A percentile compares a stretch with the other conserved stretches of the same genome.
Evolutionary conservation across 2,888 invertebrate species (phyloP).

Genomic region (Protophormia terraenovae): DNA sequence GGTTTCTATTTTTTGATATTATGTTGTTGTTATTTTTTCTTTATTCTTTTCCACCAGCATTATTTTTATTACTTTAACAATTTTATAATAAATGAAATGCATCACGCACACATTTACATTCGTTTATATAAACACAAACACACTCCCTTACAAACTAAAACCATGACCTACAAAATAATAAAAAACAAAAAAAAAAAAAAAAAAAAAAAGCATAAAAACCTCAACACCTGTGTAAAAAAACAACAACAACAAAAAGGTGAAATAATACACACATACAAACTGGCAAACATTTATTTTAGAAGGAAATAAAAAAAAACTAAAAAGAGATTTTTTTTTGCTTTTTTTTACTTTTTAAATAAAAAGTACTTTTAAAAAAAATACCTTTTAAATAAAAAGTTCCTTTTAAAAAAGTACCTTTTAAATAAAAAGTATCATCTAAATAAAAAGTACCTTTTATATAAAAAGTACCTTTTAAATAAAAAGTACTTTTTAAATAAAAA

Average conservation of each 20-base stretch:
- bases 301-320: conserved; percentile 35
- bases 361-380: no score
- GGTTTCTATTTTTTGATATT: conserved; percentile 17
- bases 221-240: conserved; percentile 57
- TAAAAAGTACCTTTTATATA: no score
- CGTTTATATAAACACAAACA: background rate
- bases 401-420: no score
- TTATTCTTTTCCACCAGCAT: background rate
- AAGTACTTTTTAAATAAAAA: no score
- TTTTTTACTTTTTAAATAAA: no score
- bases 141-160: conserved; percentile 22
- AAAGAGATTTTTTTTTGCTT: background rate
- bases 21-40: background rate
- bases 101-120: conserved; percentile 23
- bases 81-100: conserved; percentile 20
- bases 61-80: conserved; percentile 42
- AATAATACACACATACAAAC: background rate
- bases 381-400: no score
- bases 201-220: conserved; percentile 42
- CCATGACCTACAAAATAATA: conserved; percentile 65
- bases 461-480: no score
- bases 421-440: no score
- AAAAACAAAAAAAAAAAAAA: conserved; percentile 40
- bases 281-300: conserved; percentile 12
- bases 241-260: background rate